phyloP scores from a whole-genome alignment of 2,113 vertebrate genomes.

The Oenanthe melanoleuca region DNA sequence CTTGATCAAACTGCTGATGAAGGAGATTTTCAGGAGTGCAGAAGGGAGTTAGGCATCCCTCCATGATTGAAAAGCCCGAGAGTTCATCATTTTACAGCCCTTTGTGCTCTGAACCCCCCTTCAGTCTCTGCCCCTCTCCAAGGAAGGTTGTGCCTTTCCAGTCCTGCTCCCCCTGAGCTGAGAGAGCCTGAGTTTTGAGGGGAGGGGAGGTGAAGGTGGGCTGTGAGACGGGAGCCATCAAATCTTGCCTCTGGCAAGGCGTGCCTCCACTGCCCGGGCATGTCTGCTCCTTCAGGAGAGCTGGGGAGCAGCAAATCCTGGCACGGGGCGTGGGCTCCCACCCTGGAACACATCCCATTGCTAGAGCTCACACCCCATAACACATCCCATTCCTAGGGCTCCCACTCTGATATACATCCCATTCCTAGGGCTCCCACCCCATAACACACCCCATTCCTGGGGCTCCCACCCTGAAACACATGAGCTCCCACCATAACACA shows the following conservation, averaged over 20 bases:
- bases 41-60: neutral
- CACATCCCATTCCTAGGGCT: constrained; percentile 26
- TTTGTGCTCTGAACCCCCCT: neutral
- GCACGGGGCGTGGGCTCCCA: constrained; percentile 16
- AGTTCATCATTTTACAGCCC: neutral
- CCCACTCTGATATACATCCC: too few relatives aligned
- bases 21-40: neutral
- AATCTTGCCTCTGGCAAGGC: neutral
- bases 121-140: neutral
- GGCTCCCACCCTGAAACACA: too few relatives aligned
- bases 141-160: fast-evolving
- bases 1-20: constrained; percentile 41
- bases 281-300: neutral
- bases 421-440: too few relatives aligned
- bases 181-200: neutral
- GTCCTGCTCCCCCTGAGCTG: neutral
- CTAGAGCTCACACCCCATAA: constrained; percentile 44
- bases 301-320: constrained; percentile 61
- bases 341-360: constrained; percentile 71
- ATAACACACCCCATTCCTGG: too few relatives aligned
- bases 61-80: neutral
- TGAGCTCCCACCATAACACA: too few relatives aligned
- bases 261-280: neutral
- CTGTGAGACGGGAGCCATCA: neutral
- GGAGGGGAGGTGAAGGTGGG: neutral